These are phyloP conservation scores for Triplophysa tibetana DNA, from an alignment of 2,113 vertebrate genomes.

Conservation along the genomic window DNA sequence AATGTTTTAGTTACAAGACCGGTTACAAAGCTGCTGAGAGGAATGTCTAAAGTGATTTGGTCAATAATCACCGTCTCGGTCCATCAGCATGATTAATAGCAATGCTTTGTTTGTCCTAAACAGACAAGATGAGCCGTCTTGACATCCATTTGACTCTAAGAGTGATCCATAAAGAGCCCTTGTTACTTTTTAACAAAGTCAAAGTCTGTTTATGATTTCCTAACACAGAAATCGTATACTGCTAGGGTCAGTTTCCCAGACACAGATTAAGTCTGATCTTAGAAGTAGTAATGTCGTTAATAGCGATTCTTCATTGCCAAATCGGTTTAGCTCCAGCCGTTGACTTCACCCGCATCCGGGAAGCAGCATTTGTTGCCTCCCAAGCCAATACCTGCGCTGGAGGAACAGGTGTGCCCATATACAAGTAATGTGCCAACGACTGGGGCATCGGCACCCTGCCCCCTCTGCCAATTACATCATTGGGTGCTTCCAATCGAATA, in stretches of 20 bases:
- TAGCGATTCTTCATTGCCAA: conserved; percentile 24
- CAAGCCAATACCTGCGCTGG: background rate
- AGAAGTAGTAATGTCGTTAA: conserved; percentile 24
- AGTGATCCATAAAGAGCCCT: background rate
- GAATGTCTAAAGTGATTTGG: conserved; percentile 7
- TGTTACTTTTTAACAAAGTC: conserved; percentile 24
- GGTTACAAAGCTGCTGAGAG: conserved; percentile 9
- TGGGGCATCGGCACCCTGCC: conserved; percentile 14
- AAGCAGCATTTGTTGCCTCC: conserved; percentile 25
- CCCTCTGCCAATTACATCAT: conserved; percentile 30
- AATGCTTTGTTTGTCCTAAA: conserved; percentile 14
- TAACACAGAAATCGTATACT: conserved; percentile 30
- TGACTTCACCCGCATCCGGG: conserved; percentile 18
- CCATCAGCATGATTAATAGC: conserved; percentile 27
- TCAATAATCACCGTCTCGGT: conserved; percentile 21
- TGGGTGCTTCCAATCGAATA: conserved; percentile 46
- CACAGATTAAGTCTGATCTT: conserved; percentile 32
- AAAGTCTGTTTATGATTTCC: conserved; percentile 9
- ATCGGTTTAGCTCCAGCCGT: background rate
- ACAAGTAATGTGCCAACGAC: conserved; percentile 36
- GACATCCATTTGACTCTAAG: conserved; percentile 24
- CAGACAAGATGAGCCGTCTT: conserved; percentile 27
- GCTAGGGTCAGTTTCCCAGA: conserved; percentile 29
- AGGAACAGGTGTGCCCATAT: conserved; percentile 18
- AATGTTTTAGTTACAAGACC: background rate